Conservation (phyloP, 1,140 invertebrate genomes). For the Venturia canescens region DNA sequence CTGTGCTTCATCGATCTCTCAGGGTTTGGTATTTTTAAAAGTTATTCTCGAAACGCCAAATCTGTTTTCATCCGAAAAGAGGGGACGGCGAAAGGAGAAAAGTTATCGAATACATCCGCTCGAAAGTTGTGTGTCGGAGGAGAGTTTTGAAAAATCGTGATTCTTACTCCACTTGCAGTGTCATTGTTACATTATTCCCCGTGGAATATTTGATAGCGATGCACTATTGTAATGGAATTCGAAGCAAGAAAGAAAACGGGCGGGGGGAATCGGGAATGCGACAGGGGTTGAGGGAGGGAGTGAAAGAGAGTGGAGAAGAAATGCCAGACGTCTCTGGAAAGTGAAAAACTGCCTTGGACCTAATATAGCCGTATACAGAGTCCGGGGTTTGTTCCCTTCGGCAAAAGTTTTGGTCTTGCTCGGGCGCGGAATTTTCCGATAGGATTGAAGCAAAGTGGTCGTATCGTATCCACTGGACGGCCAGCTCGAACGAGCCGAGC, state of each 20-base stretch:
- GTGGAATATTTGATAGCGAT: constrained; percentile 3
- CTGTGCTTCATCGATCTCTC: too few relatives aligned
- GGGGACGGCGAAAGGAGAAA: neutral
- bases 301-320: constrained; percentile 1
- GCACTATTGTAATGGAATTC: constrained; percentile 15
- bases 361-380: neutral
- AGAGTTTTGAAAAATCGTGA: neutral
- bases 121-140: neutral
- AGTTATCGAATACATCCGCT: neutral
- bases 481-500: neutral
- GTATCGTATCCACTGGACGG: neutral
- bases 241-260: neutral
- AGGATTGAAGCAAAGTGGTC: constrained; percentile 8
- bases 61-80: too few relatives aligned
- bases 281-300: too few relatives aligned
- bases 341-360: neutral
- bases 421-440: neutral
- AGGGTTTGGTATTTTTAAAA: too few relatives aligned
- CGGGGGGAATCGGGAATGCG: too few relatives aligned
- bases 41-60: too few relatives aligned
- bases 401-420: neutral
- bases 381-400: neutral
- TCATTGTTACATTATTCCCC: neutral
- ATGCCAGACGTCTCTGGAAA: neutral
- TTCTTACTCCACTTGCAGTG: constrained; percentile 32